phyloP scores from a whole-genome alignment of 2,797 vertebrate species.

The Acanthiza pusilla region DNA sequence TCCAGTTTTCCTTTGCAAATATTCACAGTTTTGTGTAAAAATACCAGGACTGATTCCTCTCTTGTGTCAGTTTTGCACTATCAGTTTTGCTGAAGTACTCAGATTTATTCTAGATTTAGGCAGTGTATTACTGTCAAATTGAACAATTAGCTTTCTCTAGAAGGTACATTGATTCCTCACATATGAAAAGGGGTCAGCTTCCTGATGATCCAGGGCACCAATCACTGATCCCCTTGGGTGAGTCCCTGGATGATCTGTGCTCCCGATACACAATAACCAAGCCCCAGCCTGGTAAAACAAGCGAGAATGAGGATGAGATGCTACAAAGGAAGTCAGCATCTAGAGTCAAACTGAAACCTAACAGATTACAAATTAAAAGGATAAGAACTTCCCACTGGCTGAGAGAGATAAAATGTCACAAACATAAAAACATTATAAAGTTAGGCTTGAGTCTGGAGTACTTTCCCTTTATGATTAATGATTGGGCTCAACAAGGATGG shows the following conservation, averaged over 20 bases:
- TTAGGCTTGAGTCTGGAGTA: conserved; percentile 62
- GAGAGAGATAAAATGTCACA: conserved; percentile 77
- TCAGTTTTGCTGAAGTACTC: not conserved
- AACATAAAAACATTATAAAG: conserved; percentile 76
- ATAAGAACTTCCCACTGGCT: conserved; percentile 62
- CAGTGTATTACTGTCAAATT: not conserved
- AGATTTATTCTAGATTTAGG: not conserved
- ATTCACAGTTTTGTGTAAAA: not conserved
- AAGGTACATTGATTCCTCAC: not conserved
- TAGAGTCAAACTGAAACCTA: conserved; percentile 40
- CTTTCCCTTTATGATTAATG: conserved; percentile 78
- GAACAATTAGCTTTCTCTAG: not conserved
- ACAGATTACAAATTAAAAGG: conserved; percentile 65
- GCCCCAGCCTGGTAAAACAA: not conserved
- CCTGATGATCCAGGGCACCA: not conserved
- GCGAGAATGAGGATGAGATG: not conserved
- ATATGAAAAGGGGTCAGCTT: not conserved
- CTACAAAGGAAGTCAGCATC: conserved; percentile 8
- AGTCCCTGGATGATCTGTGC: not conserved
- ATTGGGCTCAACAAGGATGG: conserved; percentile 71
- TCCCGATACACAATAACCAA: not conserved
- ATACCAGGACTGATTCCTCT: not conserved
- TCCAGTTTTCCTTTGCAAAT: conserved; percentile 2
- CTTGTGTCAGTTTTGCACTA: not conserved
- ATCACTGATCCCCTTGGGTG: not conserved